Evolutionary conservation across 2,888 invertebrate genomes (phyloP), one percentile per base, ranked within the genome.

Genomic region (Dorcus hopei): DNA sequence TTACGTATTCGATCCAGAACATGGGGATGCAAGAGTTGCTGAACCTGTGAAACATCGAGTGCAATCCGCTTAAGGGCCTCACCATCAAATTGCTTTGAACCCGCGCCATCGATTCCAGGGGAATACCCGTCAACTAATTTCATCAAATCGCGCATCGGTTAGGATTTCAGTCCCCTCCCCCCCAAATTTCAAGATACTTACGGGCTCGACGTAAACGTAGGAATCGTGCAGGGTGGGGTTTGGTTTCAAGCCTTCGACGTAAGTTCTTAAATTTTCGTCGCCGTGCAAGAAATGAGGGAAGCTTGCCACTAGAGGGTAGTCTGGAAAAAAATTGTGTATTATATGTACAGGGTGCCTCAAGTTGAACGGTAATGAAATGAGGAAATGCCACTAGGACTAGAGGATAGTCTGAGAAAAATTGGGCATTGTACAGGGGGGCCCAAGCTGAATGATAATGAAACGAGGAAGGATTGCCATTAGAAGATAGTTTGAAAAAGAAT

Each of bases 1-100:
- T 87, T 79, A 90, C 90, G 74, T 87, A 89, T 84, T 90, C 89
- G 14, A 85, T 82, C 90, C 90, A 91, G 69, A 87, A 87, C 64
- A 87, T 78, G 0, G 90, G 90, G 50, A 90, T 63, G 0, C 85
- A 74, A 57, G 82, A 80, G 60, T 87, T 80, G 39, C 85, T 85
- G 59, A 89, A 85, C 57, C 71, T 80, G 9, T 77, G 72, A 9
- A 87, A 80, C 2, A 80, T 76, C 0, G 70, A 68, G 3, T 79
- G 77, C 66, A 85, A 87, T 0, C 81, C 80, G 0, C 75, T 76
- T 19, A 88, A 73, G 57, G 85, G 79, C 39, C 84, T 80, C n/a
- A 89, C 73, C 0, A 83, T 79, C 3, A 89, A 77, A 70, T 88
- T 90, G 58, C 86, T 83, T 74, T 89, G 89, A 72, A 87, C 84